Percentiles rank a stretch among this genome's conserved stretches.
phyloP scores from a whole-genome alignment of 2,113 vertebrate species.

The Paramormyrops kingsleyae region DNA sequence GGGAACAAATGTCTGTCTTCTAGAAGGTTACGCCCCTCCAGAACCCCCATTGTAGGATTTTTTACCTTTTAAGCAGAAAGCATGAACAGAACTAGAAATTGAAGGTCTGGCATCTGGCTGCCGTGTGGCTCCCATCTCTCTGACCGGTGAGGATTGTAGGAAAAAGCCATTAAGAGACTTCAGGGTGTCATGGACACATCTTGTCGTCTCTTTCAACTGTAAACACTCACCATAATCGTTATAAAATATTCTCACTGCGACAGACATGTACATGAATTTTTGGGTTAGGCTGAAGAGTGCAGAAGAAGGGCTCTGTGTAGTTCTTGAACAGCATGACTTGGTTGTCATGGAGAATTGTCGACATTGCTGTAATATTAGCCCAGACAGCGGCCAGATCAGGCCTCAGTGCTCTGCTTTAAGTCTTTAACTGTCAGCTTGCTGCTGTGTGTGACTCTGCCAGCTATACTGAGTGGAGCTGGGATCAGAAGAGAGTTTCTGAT shows the following conservation, averaged over 20 bases:
- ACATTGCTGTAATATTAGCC: not conserved
- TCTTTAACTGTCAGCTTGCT: not conserved
- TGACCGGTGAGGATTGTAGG: not conserved
- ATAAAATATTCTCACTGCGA: not conserved
- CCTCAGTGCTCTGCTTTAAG: not conserved
- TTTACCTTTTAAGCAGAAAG: not conserved
- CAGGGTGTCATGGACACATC: not conserved
- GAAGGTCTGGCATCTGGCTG: not conserved
- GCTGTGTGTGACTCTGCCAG: not conserved
- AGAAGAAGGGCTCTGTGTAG: not conserved
- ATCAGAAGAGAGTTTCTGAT: not conserved
- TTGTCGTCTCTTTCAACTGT: not conserved
- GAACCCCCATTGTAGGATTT: not conserved
- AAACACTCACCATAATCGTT: not conserved
- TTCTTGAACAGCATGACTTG: not conserved
- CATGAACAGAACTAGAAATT: not conserved
- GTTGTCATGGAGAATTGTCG: not conserved
- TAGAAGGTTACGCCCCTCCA: not conserved
- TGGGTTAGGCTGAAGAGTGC: not conserved
- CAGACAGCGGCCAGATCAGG: not conserved
- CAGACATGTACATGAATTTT: not conserved
- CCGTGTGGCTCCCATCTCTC: not conserved
- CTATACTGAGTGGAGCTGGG: not conserved
- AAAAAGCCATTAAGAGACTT: not conserved
- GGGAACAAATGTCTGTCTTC: not conserved